Evolutionary conservation across 2,797 vertebrate genomes (phyloP).

Genomic region (Channallabes apus): DNA sequence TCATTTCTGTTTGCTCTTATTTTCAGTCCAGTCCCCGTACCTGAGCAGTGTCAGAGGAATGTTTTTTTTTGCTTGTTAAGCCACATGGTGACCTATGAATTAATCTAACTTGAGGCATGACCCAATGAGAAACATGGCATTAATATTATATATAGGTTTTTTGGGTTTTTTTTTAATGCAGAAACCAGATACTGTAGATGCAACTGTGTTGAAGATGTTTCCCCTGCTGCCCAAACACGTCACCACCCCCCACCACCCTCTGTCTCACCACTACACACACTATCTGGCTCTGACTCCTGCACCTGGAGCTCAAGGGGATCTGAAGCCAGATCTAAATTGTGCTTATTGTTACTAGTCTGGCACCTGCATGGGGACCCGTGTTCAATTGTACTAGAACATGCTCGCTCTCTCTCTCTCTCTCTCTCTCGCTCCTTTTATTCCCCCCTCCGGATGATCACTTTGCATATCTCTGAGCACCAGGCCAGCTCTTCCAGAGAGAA

Average conservation of each 20-base stretch:
- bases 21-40: too few relatives aligned
- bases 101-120: too few relatives aligned
- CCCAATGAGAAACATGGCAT: too few relatives aligned
- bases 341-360: not conserved
- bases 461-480: conserved; percentile 47
- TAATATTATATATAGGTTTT: too few relatives aligned
- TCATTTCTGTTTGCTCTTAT: too few relatives aligned
- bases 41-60: too few relatives aligned
- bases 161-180: not conserved
- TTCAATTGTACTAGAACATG: too few relatives aligned
- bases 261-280: not conserved
- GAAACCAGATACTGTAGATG: not conserved
- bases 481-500: conserved; percentile 44
- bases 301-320: not conserved
- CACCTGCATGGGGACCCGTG: not conserved
- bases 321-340: not conserved
- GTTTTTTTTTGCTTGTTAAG: too few relatives aligned
- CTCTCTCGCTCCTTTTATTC: conserved; percentile 43
- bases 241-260: too few relatives aligned
- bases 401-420: not conserved
- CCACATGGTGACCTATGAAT: too few relatives aligned
- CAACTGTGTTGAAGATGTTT: not conserved
- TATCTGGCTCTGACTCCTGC: not conserved
- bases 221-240: too few relatives aligned
- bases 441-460: conserved; percentile 49